Base-by-base conservation (phyloP, 2,113 vertebrate genomes). In the Vimba vimba region DNA sequence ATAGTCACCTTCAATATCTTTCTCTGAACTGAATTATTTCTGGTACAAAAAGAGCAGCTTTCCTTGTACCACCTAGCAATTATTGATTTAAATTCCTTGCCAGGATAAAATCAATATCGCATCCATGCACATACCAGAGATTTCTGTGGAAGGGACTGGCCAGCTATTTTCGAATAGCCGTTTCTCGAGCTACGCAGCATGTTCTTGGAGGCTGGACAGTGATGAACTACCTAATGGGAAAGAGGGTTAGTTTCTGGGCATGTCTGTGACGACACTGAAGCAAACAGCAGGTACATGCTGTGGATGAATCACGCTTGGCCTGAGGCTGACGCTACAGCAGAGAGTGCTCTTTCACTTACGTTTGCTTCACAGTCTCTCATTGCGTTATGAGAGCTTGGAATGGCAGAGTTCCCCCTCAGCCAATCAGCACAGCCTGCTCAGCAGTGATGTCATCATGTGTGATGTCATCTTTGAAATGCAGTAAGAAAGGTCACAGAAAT, bases 351-450 rank as follows among this genome's bases (percentile, higher is more conserved):
- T 21, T 86, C 71, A 83, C 79, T 79, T 1, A 2, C 68, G 57
- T 52, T 84, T 86, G 33, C 87, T 87, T 89, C 60, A 30, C 47
- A n/a, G 12, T 45, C 39, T 69, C 74, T 77, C 47, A 6, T n/a
- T 25, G 30, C 80, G 12, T 30, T 60, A 6, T 60, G 25, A 71
- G 23, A 39, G 11, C 39, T 80, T 68, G 30, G 77, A 45, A 89
- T 86, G 81, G 73, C 55, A 87, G 69, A 50, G 30, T 33, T 66
- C 86, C 52, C 82, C 75, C 21, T 4, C 39, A 83, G 87, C 84
- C 89, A 88, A 79, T 91, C n/a, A 36, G 69, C 86, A 55, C 23
- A 3, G 39, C 39, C n/a, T n/a, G 57, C 23, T 10, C 19, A 21
- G 27, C 59, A 36, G 57, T 85, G 69, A 86, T 85, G 85, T 83